A percentile compares a stretch with the other conserved stretches of the same genome.
These are phyloP conservation scores for Dasypogon diadema DNA, from an alignment of 2,888 invertebrate genomes.

Conservation along the genomic window DNA sequence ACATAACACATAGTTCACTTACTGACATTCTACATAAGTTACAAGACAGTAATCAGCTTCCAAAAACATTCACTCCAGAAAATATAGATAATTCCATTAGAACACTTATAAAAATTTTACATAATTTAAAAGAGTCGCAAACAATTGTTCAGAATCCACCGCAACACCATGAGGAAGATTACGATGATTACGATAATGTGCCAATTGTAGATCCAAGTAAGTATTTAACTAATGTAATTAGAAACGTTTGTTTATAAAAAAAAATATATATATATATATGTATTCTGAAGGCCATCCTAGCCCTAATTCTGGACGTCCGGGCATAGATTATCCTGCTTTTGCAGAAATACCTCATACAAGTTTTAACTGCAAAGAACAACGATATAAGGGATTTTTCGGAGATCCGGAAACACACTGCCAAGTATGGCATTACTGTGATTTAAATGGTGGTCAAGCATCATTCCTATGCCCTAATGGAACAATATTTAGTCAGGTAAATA, in stretches of 20 bases:
- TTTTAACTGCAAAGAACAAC: conserved; percentile 85
- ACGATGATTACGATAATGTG: conserved; percentile 59
- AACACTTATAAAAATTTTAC: conserved; percentile 81
- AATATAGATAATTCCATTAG: conserved; percentile 84
- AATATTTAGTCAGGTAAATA: conserved; percentile 81
- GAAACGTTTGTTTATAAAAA: background rate
- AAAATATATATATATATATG: too few species aligned
- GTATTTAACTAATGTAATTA: background rate
- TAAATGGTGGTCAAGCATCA: conserved; percentile 90
- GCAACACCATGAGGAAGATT: conserved; percentile 65
- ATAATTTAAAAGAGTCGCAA: conserved; percentile 73
- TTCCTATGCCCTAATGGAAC: conserved; percentile 92
- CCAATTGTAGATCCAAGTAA: conserved; percentile 58
- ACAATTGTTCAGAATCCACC: conserved; percentile 65
- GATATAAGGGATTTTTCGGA: conserved; percentile 91
- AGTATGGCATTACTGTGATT: conserved; percentile 93
- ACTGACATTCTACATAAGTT: conserved; percentile 78
- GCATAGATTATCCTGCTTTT: conserved; percentile 84
- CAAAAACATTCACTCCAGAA: conserved; percentile 80
- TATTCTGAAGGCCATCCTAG: conserved; percentile 70
- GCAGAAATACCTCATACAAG: conserved; percentile 80
- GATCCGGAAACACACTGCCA: conserved; percentile 90
- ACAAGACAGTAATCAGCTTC: conserved; percentile 80
- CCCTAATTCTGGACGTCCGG: conserved; percentile 71
- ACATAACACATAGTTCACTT: conserved; percentile 67